phyloP scores from a whole-genome alignment of 1,140 invertebrate species.

The Drosophila prosaltans region DNA sequence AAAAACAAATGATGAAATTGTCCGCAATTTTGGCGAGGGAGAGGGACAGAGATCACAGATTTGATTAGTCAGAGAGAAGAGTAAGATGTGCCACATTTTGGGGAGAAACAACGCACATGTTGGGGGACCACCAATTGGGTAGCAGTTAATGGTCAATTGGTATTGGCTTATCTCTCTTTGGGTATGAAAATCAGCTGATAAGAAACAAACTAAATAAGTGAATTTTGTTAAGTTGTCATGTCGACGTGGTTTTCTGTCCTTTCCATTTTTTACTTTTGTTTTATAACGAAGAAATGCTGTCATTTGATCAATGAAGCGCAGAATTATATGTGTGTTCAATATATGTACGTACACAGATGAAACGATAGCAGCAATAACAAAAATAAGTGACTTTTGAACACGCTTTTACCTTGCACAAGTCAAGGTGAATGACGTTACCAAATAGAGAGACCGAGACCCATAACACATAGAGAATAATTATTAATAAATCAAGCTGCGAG shows the following conservation, averaged over 20 bases:
- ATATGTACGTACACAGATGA: not conserved
- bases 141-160: conserved; percentile 7
- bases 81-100: not conserved
- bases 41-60: not conserved
- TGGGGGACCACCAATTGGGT: not conserved
- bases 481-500: conserved; percentile 71
- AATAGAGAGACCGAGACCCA: conserved; percentile 48
- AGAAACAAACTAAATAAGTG: not conserved
- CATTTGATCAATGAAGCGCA: conserved; percentile 44
- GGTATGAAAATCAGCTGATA: conserved; percentile 2
- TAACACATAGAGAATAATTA: conserved; percentile 49
- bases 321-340: not conserved
- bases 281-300: not conserved
- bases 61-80: conserved; percentile 37
- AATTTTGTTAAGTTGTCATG: conserved; percentile 6
- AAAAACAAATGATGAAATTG: not conserved
- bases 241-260: conserved; percentile 6
- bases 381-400: conserved; percentile 64
- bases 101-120: not conserved
- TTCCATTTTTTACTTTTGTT: not conserved
- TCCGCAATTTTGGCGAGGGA: not conserved
- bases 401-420: conserved; percentile 56
- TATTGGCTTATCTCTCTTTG: conserved; percentile 4
- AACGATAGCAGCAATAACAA: conserved; percentile 15
- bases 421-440: conserved; percentile 78